Percentiles rank a stretch among this genome's conserved stretches.
Evolutionary conservation across 2,888 invertebrate species (phyloP).

Genomic region (Dynastes maya): DNA sequence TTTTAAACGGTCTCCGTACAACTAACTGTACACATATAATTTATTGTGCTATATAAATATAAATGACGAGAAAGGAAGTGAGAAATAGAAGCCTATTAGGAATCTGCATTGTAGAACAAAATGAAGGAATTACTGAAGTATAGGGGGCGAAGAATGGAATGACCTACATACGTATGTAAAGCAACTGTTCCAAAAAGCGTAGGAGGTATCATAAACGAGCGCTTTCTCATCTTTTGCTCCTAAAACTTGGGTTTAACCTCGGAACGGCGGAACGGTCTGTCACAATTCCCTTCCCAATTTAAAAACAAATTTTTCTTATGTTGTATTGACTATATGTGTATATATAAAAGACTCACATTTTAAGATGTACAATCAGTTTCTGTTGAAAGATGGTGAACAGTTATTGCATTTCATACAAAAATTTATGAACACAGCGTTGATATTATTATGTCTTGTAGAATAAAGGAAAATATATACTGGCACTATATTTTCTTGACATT

Average conservation of each 20-base stretch:
- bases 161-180: not conserved
- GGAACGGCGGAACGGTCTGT: slow-evolving; percentile 4
- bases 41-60: no score
- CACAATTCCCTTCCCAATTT: slow-evolving; percentile 36
- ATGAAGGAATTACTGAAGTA: not conserved
- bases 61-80: no score
- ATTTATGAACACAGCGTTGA: no score
- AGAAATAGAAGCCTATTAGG: not conserved
- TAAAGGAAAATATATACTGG: no score
- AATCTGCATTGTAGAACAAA: not conserved
- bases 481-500: no score
- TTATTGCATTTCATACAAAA: no score
- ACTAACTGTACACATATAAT: no score
- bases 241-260: slow-evolving; percentile 1
- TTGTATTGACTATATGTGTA: not conserved
- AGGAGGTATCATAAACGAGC: slow-evolving; percentile 8
- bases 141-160: not conserved
- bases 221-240: slow-evolving; percentile 2
- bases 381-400: no score
- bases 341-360: not conserved
- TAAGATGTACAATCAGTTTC: not conserved
- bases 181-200: not conserved
- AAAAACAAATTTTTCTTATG: slow-evolving; percentile 21
- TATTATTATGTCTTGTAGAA: no score
- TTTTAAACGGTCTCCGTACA: no score